Evolutionary conservation across 2,888 invertebrate genomes (phyloP).

Genomic region (Latheticus oryzae): DNA sequence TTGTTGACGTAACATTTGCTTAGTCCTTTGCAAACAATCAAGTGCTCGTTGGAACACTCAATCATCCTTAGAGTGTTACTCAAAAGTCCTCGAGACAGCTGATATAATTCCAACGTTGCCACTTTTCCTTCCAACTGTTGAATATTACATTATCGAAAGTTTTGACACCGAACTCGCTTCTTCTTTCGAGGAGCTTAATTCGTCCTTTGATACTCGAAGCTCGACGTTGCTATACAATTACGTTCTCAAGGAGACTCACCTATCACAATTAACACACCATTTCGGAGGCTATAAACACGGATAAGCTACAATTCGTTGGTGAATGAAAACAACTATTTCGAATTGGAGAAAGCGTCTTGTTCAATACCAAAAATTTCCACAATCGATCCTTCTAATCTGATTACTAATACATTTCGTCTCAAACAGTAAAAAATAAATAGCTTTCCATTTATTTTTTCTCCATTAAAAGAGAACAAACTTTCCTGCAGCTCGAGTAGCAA

Average conservation of each 20-base stretch:
- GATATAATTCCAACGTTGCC: slow-evolving; percentile 30
- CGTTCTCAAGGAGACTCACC: slow-evolving; percentile 24
- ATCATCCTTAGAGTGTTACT: slow-evolving; percentile 35
- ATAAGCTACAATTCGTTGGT: slow-evolving; percentile 30
- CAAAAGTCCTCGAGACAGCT: slow-evolving; percentile 30
- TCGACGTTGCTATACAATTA: slow-evolving; percentile 20
- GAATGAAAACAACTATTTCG: slow-evolving; percentile 28
- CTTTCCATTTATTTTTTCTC: slow-evolving; percentile 37
- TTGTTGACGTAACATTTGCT: slow-evolving; percentile 36
- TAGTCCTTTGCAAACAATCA: slow-evolving; percentile 41
- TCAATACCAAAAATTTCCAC: no score
- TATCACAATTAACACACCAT: slow-evolving; percentile 31
- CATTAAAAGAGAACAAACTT: slow-evolving; percentile 45
- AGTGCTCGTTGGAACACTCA: slow-evolving; percentile 31
- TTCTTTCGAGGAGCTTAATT: slow-evolving; percentile 10
- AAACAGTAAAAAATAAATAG: slow-evolving; percentile 11
- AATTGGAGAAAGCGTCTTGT: no score
- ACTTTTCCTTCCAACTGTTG: slow-evolving; percentile 22
- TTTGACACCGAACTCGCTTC: slow-evolving; percentile 1
- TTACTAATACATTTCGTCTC: slow-evolving; percentile 24
- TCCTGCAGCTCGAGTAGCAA: slow-evolving; percentile 43
- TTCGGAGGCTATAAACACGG: slow-evolving; percentile 24
- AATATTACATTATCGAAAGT: slow-evolving; percentile 21
- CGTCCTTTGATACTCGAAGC: slow-evolving; percentile 19
- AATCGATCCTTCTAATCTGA: slow-evolving; percentile 28